Percentiles rank a stretch among this genome's conserved stretches.
These are phyloP conservation scores for Celastrina argiolus DNA, from an alignment of 2,888 invertebrate genomes.

Conservation along the genomic window DNA sequence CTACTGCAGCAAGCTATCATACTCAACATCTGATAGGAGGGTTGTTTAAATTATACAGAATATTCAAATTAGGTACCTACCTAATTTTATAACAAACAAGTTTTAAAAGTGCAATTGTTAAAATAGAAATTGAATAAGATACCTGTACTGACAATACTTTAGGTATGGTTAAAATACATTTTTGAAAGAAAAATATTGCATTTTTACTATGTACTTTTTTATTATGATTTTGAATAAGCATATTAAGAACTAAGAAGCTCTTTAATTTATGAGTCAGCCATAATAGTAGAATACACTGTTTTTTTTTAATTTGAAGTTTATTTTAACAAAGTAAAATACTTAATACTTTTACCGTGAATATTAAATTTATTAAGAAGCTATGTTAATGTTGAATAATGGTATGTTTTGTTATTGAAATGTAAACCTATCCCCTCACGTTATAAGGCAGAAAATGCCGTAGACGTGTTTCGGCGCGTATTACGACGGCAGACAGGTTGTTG, in stretches of 20 bases:
- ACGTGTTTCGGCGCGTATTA: background rate
- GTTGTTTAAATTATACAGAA: background rate
- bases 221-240: no score
- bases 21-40: background rate
- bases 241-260: no score
- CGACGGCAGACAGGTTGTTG: background rate
- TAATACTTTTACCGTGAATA: background rate
- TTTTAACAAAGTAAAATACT: no score
- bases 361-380: background rate
- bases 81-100: background rate
- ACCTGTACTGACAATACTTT: constrained; percentile 10
- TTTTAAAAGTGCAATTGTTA: constrained; percentile 16
- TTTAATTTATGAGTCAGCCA: no score
- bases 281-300: no score
- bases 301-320: no score
- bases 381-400: background rate
- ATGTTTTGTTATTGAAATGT: background rate
- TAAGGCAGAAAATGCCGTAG: background rate
- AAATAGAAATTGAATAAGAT: background rate
- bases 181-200: background rate
- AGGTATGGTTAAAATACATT: constrained; percentile 8
- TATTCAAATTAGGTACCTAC: background rate
- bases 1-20: background rate
- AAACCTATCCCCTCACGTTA: background rate
- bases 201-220: background rate